Evolutionary conservation across 2,797 vertebrate genomes (phyloP), one percentile per base, ranked within the genome.

Genomic region (Danio kyathit): DNA sequence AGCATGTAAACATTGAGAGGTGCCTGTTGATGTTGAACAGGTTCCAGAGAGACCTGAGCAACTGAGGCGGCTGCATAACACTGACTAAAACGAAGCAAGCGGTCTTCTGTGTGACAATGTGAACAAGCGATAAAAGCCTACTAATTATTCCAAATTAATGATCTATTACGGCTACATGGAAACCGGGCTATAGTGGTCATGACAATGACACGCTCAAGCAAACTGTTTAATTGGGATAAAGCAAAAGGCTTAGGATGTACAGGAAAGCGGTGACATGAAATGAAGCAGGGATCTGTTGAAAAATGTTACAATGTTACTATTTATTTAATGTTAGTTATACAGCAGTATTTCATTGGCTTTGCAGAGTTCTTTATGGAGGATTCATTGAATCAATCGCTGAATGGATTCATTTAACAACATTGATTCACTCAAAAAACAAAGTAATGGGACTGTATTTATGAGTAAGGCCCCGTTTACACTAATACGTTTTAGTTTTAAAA

Each of bases 1-100:
- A 89, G 91, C 90, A 92, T 90, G 91, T 90, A 91, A 91, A 91
- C 91, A 90, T 88, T 88, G 85, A 86, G 83, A 81, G 80, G 84
- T 75, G 80, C 66, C 52, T 19, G 59, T 57, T 70, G 71, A 78
- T 65, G 69, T 63, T 67, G 41, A 84, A 83, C 70, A 67, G 52
- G 83, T 80, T 84, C 74, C 76, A 82, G 51, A 69, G 60, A 79
- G 56, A 72, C 57, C 67, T 72, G 59, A 71, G 71, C 54, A 64
- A 80, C 57, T 79, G 21, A 56, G 61, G 49, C 57, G 52, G 71
- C 79, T 73, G 49, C 74, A 69, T 44, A 79, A 73, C 71, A 81
- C 41, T 5, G 52, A 51, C 79, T 48, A 56, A 80, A 65, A 59
- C 29, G 44, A 51, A 78, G 44, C 46, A 52, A 8, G 21, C 14